Conservation (phyloP, 2,888 invertebrate genomes). For the Zootermopsis nevadensis region DNA sequence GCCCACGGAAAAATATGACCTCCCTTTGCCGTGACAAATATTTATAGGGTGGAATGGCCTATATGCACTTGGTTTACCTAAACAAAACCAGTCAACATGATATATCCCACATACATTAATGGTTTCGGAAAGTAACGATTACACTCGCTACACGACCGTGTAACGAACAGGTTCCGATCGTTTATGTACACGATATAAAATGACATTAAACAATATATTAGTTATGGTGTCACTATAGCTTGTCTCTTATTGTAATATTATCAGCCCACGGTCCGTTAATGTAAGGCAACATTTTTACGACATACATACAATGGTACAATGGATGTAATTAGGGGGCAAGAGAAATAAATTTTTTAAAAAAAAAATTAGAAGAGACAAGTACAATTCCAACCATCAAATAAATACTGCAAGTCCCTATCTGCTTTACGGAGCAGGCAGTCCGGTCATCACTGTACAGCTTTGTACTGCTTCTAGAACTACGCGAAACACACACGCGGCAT, state of each 20-base stretch:
- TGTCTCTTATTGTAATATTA: slow-evolving; percentile 42
- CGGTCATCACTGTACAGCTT: neutral
- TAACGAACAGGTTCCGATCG: slow-evolving; percentile 32
- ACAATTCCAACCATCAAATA: slow-evolving; percentile 21
- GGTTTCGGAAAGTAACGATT: neutral
- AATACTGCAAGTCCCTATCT: slow-evolving; percentile 6
- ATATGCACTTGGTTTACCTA: slow-evolving; percentile 13
- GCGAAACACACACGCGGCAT: neutral
- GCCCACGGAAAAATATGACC: slow-evolving; percentile 58
- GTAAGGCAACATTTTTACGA: slow-evolving; percentile 46
- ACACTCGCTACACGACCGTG: neutral
- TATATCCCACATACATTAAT: slow-evolving; percentile 1
- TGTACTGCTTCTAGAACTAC: neutral
- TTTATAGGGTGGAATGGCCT: slow-evolving; percentile 43
- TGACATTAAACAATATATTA: slow-evolving; percentile 35
- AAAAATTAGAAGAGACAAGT: slow-evolving; percentile 18
- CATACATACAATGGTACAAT: slow-evolving; percentile 34
- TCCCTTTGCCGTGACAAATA: slow-evolving; percentile 54
- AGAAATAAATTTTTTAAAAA: slow-evolving; percentile 35
- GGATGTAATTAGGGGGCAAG: slow-evolving; percentile 34
- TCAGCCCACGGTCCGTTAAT: slow-evolving; percentile 31
- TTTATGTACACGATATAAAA: slow-evolving; percentile 47
- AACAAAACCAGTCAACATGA: slow-evolving; percentile 22
- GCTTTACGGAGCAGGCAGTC: neutral
- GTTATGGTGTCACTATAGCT: slow-evolving; percentile 23